A percentile compares a stretch with the other conserved stretches of the same genome.
Evolutionary conservation across 92 coral and sea anemone species (phyloP).

Genomic region (Phenganax marumi): DNA sequence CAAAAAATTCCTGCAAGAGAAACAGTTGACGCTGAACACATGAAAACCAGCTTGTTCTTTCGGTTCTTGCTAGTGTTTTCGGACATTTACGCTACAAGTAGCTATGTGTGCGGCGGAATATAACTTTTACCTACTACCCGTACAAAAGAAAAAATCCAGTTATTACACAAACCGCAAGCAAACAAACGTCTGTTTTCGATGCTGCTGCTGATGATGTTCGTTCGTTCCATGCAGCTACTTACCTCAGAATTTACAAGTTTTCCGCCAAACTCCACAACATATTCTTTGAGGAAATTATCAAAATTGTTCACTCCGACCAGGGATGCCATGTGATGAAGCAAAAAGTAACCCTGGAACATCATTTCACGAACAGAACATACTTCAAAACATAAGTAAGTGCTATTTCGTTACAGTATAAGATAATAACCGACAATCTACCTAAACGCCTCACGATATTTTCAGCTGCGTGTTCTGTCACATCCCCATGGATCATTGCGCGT

Average conservation of each 20-base stretch:
- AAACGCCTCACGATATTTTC: too few species aligned
- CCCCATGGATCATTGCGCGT: too few species aligned
- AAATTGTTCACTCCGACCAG: slow-evolving; percentile 81
- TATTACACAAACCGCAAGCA: background rate
- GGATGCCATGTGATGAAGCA: slow-evolving; percentile 80
- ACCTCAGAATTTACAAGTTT: slow-evolving; percentile 93
- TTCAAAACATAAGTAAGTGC: too few species aligned
- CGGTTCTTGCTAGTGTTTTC: background rate
- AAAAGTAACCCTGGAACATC: slow-evolving; percentile 79
- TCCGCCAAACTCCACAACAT: slow-evolving; percentile 79
- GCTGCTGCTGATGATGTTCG: background rate
- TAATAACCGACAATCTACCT: too few species aligned
- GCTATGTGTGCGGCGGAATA: background rate
- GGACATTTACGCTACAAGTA: background rate
- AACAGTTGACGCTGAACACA: background rate
- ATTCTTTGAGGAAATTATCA: slow-evolving; percentile 71
- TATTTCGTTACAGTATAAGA: too few species aligned
- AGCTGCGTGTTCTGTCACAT: too few species aligned
- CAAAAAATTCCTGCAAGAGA: slow-evolving; percentile 73
- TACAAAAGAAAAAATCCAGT: background rate
- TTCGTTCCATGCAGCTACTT: background rate
- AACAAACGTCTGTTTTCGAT: background rate
- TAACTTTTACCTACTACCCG: background rate
- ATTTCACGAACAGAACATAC: background rate
- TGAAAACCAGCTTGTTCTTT: background rate